Evolutionary conservation across 2,113 vertebrate genomes (phyloP), one percentile per base, ranked within the genome.

Genomic region (Malaclemys terrapin): DNA sequence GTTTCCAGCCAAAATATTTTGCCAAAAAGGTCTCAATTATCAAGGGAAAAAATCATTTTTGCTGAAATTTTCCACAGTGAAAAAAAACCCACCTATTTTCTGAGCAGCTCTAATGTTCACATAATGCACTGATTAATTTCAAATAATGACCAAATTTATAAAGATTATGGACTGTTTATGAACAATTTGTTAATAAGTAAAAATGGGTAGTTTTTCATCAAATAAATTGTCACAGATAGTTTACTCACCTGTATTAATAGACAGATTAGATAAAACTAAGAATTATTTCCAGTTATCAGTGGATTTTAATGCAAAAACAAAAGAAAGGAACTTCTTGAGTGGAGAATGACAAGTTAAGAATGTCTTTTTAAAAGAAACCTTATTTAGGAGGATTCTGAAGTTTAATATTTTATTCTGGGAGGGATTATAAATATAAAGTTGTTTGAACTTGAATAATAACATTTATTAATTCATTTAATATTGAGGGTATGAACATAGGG

Each of bases 281-380:
- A 87, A 76, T 7, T 45, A 10, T 90, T 87, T 22, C 38, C 59
- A 88, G 50, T 4, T 25, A 82, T 14, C 35, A 72, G 20, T 5
- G 87, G 85, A 85, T 53, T 79, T 91, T 72, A 92, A 12, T 79
- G 72, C 10, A 8, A 20, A 17, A 95, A 91, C 13, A 91, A 90
- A 90, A 75, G 22, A 76, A 76, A 56, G 5, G 3, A 85, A 10
- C 1, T 87, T 72, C 31, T 93, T 17, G 89, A 69, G 35, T 80
- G 10, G 79, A 47, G 35, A 69, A 14, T 72, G 50, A 83, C 59
- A 3, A 84, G 3, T 86, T 88, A 85, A 90, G 80, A 1, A 54
- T 89, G 87, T 62, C 80, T 80, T 84, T 31, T 69, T 88, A 24
- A 52, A 57, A 93, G 95, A 22, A 50, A 2, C 49, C 11, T 29